These are phyloP conservation scores for Drosophila acutilabella DNA, from an alignment of 2,888 invertebrate genomes.

Conservation along the genomic window DNA sequence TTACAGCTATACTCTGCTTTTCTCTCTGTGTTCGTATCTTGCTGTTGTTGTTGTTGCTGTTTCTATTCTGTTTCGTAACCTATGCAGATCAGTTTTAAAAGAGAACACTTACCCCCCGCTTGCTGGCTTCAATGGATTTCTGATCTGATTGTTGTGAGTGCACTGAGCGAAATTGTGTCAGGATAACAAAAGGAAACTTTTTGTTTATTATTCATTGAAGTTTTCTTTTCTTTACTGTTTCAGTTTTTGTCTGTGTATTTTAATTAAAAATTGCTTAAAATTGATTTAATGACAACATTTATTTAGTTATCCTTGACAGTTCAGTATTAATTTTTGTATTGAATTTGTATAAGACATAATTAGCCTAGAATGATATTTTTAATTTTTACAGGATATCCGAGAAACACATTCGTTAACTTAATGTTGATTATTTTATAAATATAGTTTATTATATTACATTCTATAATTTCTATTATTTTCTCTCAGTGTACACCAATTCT, in stretches of 20 bases:
- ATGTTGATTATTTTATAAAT: neutral
- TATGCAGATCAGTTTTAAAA: slow-evolving; percentile 44
- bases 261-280: no score
- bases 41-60: neutral
- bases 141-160: slow-evolving; percentile 24
- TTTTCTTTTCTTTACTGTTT: no score
- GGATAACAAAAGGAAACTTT: neutral
- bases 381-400: no score
- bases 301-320: no score
- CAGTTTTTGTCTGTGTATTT: no score
- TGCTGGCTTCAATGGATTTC: neutral
- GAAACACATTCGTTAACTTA: neutral
- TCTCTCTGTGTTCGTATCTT: neutral
- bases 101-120: slow-evolving; percentile 15
- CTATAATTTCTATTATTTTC: slow-evolving; percentile 3
- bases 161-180: slow-evolving; percentile 25
- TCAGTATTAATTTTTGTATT: no score
- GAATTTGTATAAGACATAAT: no score
- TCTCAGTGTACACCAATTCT: slow-evolving; percentile 35
- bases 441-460: no score
- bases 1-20: slow-evolving; percentile 30
- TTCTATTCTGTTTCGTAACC: slow-evolving; percentile 20
- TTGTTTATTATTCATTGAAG: no score
- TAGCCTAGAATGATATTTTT: no score
- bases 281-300: neutral